Evolutionary conservation across 2,888 invertebrate species (phyloP).

Genomic region (Nematopogon swammerdamellus): DNA sequence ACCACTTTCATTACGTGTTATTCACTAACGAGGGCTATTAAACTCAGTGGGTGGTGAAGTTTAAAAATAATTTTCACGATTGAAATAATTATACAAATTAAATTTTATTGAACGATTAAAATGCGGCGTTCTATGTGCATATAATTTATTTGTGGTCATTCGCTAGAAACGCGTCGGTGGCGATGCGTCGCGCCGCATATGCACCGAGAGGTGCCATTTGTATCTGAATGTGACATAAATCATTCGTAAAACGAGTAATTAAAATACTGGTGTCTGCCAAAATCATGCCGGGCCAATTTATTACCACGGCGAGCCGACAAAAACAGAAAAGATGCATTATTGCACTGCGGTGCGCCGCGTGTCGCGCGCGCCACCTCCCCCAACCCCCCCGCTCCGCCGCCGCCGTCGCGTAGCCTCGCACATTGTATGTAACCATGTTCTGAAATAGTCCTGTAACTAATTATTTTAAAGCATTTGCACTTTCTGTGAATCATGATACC

Average conservation of each 20-base stretch:
- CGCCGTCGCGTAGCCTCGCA: no score
- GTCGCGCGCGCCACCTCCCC: constrained; percentile 2
- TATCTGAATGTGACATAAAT: constrained; percentile 38
- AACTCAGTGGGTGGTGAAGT: no score
- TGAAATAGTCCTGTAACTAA: no score
- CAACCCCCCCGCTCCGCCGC: no score
- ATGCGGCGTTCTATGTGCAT: not conserved
- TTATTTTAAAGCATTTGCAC: no score
- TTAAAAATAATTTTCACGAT: no score
- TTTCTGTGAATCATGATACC: no score
- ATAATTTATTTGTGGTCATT: not conserved
- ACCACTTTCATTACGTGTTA: no score
- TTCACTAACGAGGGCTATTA: no score
- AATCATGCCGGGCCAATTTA: constrained; percentile 44
- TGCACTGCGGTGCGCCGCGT: constrained; percentile 9
- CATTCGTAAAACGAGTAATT: constrained; percentile 53
- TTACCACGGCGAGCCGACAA: constrained; percentile 23
- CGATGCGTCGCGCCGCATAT: not conserved
- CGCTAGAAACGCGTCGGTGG: not conserved
- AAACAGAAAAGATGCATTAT: constrained; percentile 24
- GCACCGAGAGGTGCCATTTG: constrained; percentile 22
- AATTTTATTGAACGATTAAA: no score
- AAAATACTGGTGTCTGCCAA: constrained; percentile 48
- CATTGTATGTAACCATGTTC: no score
- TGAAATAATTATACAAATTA: no score